Evolutionary conservation across 92 coral and sea anemone species (phyloP).

Genomic region (Umimayanthus kanabou): DNA sequence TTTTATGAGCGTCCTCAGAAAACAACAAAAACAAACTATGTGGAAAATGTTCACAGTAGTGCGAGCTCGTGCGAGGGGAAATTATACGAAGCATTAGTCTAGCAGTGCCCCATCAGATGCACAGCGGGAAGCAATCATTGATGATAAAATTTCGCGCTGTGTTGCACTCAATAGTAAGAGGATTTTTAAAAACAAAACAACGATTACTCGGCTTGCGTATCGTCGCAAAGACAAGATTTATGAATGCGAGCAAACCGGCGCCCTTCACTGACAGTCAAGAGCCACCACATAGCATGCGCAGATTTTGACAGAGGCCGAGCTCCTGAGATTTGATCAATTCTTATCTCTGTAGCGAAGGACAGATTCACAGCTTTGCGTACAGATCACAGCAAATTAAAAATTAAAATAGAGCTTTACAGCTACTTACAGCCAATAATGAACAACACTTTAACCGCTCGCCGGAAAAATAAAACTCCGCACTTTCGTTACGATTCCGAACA

Average conservation of each 20-base stretch:
- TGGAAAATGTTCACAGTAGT: background rate
- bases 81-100: background rate
- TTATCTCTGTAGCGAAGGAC: background rate
- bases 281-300: background rate
- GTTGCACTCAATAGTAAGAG: conserved; percentile 14
- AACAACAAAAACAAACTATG: conserved; percentile 4
- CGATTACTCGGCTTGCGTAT: background rate
- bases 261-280: background rate
- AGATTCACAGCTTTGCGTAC: conserved; percentile 3
- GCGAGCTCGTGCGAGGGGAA: background rate
- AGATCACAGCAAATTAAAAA: conserved; percentile 39
- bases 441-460: background rate
- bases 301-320: background rate
- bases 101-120: background rate
- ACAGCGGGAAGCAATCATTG: conserved; percentile 23
- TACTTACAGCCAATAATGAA: conserved; percentile 12
- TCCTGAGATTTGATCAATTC: background rate
- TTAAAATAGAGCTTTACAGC: conserved; percentile 28
- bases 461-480: background rate
- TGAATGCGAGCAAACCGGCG: background rate
- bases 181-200: conserved; percentile 20
- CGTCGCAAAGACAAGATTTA: conserved; percentile 7
- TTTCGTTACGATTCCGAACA: background rate
- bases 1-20: conserved; percentile 4
- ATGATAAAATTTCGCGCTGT: conserved; percentile 16